These are phyloP conservation scores for Saturnia japonica DNA, from an alignment of 2,888 invertebrate genomes.

Conservation along the genomic window DNA sequence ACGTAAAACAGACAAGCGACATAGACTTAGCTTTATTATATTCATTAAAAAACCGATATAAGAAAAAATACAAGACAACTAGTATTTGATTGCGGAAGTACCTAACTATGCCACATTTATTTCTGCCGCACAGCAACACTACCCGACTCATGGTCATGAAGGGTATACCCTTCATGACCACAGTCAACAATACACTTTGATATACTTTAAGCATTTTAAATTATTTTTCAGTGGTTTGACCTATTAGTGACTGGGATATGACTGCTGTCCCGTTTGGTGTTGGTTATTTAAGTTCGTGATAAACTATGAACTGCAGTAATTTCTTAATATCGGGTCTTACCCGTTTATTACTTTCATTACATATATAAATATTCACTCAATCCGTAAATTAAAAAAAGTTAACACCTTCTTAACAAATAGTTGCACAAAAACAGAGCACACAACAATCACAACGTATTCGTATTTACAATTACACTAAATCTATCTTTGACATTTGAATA, in stretches of 20 bases:
- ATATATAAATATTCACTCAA: neutral
- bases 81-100: neutral
- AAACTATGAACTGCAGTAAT: neutral
- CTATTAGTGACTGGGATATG: neutral
- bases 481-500: constrained; percentile 9
- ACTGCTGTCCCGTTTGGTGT: neutral
- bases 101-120: neutral
- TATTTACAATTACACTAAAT: constrained; percentile 6
- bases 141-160: neutral
- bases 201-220: neutral
- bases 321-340: neutral
- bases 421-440: neutral
- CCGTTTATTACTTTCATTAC: neutral
- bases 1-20: neutral
- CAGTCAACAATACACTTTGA: neutral
- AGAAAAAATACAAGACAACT: neutral
- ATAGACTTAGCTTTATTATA: neutral
- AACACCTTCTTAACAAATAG: neutral
- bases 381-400: neutral
- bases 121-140: neutral
- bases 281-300: neutral
- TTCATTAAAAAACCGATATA: neutral
- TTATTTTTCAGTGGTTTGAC: neutral
- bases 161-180: too few relatives aligned
- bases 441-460: neutral